Evolutionary conservation across 1,140 invertebrate species (phyloP), one percentile per base, ranked within the genome.

Genomic region (Pantala flavescens): DNA sequence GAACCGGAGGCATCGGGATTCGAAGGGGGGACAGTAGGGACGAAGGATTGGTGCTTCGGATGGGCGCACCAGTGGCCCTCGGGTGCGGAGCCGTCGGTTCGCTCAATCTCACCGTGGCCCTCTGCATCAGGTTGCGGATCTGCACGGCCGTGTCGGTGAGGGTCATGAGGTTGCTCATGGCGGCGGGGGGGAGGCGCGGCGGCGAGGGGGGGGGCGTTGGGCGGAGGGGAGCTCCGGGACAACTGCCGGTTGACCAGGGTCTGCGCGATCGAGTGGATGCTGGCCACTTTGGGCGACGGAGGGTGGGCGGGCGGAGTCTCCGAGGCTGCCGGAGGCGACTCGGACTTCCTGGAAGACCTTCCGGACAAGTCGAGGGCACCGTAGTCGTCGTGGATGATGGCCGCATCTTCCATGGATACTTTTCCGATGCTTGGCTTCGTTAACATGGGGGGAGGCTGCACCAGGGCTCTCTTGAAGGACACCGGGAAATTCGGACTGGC

Each of bases 331-430:
- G 21, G 71, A 72, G 74, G 55, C 0, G 70, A 72, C 7, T 75
- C 71, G 9, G 70, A 74, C n/a, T 24, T 73, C 21, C 80, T 75
- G 0, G 80, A 78, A 7, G 80, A 79, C 71, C 79, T 81, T 0
- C 77, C 80, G 1, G 79, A 81, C n/a, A 81, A 71, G 72, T 82
- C 80, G 12, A 81, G 75, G 11, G 77, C 80, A 16, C 79, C 79
- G 28, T 76, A 76, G 23, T 78, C 76, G 55, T 77, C 76, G 23
- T 72, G 73, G n/a, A 43, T 73, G 3, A 24, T 72, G 71, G 23
- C 16, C 3, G 71, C 19, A 19, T 72, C 71, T 23, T 42, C 71
- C 3, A 14, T 24, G 5, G 49, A 63, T 16, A 12, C 49, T 21
- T 63, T 63, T 3, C 49, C 49, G 2, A 63, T 21, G 16, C 49